Evolutionary conservation across 2,888 invertebrate genomes (phyloP), one percentile per base, ranked within the genome.

Genomic region (Cheilosia soror): DNA sequence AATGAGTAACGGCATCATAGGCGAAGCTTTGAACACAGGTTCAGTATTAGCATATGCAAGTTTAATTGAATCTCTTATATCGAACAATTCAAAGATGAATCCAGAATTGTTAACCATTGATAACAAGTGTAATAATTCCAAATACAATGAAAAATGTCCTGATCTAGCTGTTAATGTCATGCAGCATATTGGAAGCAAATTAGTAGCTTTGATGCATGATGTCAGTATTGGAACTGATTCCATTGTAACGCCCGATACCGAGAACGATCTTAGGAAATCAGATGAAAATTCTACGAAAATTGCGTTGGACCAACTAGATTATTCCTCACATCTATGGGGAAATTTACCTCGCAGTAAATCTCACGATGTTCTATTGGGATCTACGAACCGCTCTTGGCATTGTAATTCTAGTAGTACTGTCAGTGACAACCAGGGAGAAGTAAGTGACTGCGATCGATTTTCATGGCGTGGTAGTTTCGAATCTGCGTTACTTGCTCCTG

Each of bases 381-480:
- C 93, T 1, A 47, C 25, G 1, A 69, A 93, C 13, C 91, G 92
- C 57, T 91, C 90, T 58, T 91, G 91, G 71, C 90, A 91, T 57
- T 93, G 93, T 87, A 93, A 93, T 87, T 93, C 93, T 20, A 92
- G 92, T 87, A 92, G 93, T 88, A 93, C 93, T 49, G 93, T 93
- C 9, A 93, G 93, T 44, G 94, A 94, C 87, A 93, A 93, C 47
- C 93, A 93, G 25, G 91, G 89, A 5, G 94, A 94, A 89, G 95
- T 96, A 69, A 97, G 97, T 93, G 97, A 97, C 90, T 96, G 97
- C 93, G 97, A 97, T 91, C 93, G 97, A 87, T 97, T 97, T 92
- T 97, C 97, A 89, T 97, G 97, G 97, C 94, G 97, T 84, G 97
- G 97, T 88, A 97, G 97, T 93, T 97, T 97, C 92, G 97, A 97